Evolutionary conservation across 1,140 invertebrate genomes (phyloP), one percentile per base, ranked within the genome.

Genomic region (Ptiloglossa arizonensis): DNA sequence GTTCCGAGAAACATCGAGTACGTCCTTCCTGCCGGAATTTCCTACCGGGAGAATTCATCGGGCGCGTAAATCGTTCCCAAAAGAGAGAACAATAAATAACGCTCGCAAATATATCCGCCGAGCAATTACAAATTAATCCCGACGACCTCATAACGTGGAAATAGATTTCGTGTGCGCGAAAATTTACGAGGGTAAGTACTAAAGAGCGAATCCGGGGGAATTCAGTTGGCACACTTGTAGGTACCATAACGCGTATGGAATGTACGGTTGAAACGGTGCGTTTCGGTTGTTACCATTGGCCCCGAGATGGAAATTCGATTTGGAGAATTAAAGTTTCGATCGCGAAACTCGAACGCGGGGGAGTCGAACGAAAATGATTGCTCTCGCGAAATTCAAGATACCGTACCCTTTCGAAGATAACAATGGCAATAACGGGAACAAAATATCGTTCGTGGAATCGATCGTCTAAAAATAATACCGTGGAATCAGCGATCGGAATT

Each of bases 61-160:
- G 5, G 15, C 59, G 19, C 13, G 15, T 64, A 44, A 64, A 73
- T 64, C 19, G 24, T 54, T 11, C 22, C 22, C 2, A 17, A 44
- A 11, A 15, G 29, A 17, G 6, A 11, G 5, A 19, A 48, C 2
- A 22, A 54, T 41, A 52, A 63, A 72, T 52, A 72, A 72, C 59
- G 44, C 8, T 54, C 11, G 48, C 46, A 52, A 64, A 73, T 73
- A 73, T 54, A 73, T 41, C 46, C 50, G 64, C 35, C 54, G 9
- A 44, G 1, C 60, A 66, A 74, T 66, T 74, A 41, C 50, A 66
- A 76, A 68, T 76, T 68, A 76, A 68, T 76, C 64, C 64, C 44
- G 29, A 38, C 64, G 73, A 60, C 73, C 73, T 76, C 73, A 68
- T 76, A 76, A 59, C 63, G 73, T 59, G 64, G 52, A 76, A 76